Conservation (phyloP, 2,888 invertebrate genomes). For the Encarsia formosa region DNA sequence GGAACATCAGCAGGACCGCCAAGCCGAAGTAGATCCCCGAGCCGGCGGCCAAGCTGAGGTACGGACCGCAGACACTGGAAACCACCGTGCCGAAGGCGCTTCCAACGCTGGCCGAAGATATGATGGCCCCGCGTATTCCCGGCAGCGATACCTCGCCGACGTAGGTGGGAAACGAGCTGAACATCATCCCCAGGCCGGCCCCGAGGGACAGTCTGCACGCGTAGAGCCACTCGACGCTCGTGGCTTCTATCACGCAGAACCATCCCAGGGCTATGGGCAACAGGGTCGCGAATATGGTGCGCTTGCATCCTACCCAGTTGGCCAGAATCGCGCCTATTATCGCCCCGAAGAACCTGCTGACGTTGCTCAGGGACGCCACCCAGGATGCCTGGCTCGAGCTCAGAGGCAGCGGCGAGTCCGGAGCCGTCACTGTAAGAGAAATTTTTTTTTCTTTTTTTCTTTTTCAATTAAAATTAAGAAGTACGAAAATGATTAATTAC, state of each 20-base stretch:
- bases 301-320: conserved; percentile 31
- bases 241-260: conserved; percentile 27
- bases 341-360: conserved; percentile 33
- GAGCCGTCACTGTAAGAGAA: no score
- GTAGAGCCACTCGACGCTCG: conserved; percentile 31
- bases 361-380: conserved; percentile 33
- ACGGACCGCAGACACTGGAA: conserved; percentile 38
- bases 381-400: conserved; percentile 29
- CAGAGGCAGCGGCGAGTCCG: background rate
- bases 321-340: conserved; percentile 29
- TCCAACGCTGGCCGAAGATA: conserved; percentile 36
- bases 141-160: conserved; percentile 39
- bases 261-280: conserved; percentile 32
- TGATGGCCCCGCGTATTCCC: conserved; percentile 40
- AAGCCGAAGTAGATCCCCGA: conserved; percentile 35
- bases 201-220: conserved; percentile 29
- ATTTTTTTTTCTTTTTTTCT: conserved; percentile 14
- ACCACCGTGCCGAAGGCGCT: conserved; percentile 37
- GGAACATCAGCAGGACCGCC: conserved; percentile 30
- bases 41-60: conserved; percentile 34
- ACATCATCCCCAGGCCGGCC: conserved; percentile 34
- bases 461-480: no score
- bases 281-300: conserved; percentile 26
- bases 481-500: no score
- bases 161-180: conserved; percentile 35